Conservation (phyloP, 2,113 vertebrate genomes). For the Leptobrachium ailaonicum region DNA sequence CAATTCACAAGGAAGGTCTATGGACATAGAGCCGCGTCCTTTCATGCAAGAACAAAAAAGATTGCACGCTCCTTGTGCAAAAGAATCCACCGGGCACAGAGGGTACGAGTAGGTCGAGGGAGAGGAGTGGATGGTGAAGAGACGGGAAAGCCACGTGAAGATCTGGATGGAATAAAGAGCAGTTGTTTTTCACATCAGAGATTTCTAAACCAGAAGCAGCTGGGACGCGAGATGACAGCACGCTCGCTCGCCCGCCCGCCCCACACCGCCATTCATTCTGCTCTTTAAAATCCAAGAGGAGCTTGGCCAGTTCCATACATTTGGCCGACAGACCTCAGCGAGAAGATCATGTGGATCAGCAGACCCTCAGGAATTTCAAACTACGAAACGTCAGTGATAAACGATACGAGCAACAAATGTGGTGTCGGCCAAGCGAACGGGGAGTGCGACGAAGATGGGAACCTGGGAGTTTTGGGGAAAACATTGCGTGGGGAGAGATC, state of each 20-base stretch:
- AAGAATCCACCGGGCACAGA: background rate
- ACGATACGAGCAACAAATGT: background rate
- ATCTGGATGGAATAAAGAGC: slow-evolving; percentile 11
- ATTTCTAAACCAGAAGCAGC: slow-evolving; percentile 23
- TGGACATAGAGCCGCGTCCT: too few relatives aligned
- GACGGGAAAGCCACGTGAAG: slow-evolving; percentile 26
- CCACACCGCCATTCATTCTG: slow-evolving; percentile 6
- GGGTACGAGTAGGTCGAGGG: background rate
- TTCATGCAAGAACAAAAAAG: background rate
- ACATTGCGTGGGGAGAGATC: too few relatives aligned
- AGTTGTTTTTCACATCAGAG: slow-evolving; percentile 38
- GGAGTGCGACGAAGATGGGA: background rate
- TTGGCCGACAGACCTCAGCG: slow-evolving; percentile 6
- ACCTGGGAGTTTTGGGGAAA: too few relatives aligned
- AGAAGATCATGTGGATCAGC: slow-evolving; percentile 4
- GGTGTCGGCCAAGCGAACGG: background rate
- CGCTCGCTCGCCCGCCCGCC: background rate
- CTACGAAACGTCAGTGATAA: background rate
- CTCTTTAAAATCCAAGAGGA: slow-evolving; percentile 14
- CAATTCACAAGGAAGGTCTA: background rate
- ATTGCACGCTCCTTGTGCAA: background rate
- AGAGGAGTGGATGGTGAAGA: background rate
- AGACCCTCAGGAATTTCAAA: background rate
- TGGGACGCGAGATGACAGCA: slow-evolving; percentile 1
- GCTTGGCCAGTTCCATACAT: background rate